Conservation (phyloP, 2,113 vertebrate species). For the Barbus barbus region DNA sequence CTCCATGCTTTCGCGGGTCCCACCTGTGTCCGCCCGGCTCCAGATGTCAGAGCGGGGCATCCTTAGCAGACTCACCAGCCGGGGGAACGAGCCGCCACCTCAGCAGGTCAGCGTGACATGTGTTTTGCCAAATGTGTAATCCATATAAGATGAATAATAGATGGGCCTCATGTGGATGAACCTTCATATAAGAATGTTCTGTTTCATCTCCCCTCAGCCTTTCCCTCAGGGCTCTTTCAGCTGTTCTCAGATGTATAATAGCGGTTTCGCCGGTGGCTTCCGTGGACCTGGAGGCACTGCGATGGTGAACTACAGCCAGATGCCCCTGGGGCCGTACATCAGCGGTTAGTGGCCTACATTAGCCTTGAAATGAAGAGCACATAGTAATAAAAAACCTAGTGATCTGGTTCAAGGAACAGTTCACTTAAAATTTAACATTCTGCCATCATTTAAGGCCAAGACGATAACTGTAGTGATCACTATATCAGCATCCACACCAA, state of each 20-base stretch:
- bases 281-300: slow-evolving; percentile 87
- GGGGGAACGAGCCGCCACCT: slow-evolving; percentile 83
- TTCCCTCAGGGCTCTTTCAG: slow-evolving; percentile 84
- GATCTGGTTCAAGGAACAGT: too few relatives aligned
- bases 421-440: too few relatives aligned
- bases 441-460: too few relatives aligned
- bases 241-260: slow-evolving; percentile 92
- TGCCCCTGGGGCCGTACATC: slow-evolving; percentile 96
- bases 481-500: too few relatives aligned
- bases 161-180: slow-evolving; percentile 18
- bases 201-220: slow-evolving; percentile 64
- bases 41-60: slow-evolving; percentile 98
- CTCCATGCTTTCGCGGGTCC: slow-evolving; percentile 95
- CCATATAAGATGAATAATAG: slow-evolving; percentile 12
- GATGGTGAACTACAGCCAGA: slow-evolving; percentile 98
- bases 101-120: slow-evolving; percentile 81
- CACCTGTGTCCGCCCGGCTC: slow-evolving; percentile 90
- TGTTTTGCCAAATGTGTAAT: slow-evolving; percentile 35
- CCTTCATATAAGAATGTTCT: slow-evolving; percentile 14
- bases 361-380: background rate
- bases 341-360: slow-evolving; percentile 79
- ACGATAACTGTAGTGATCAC: too few relatives aligned
- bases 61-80: slow-evolving; percentile 92
- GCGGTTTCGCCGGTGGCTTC: slow-evolving; percentile 86
- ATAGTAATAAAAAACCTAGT: too few relatives aligned